These are phyloP conservation scores for Fissipunctia ypsillon DNA, from an alignment of 2,888 invertebrate genomes.

Conservation along the genomic window DNA sequence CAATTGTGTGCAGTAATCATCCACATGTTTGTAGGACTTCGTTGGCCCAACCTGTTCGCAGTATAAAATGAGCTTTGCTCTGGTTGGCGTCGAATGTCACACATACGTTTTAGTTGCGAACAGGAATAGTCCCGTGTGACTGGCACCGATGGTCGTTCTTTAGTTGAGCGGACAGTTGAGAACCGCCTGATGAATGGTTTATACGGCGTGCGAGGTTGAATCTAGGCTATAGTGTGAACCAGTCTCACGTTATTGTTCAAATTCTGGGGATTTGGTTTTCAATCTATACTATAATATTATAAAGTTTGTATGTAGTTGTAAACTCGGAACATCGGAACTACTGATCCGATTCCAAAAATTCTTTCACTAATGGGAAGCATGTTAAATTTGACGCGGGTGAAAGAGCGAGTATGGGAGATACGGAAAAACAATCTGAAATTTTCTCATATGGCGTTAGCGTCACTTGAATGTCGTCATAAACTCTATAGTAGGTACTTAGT, in stretches of 20 bases:
- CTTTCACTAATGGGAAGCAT: too few relatives aligned
- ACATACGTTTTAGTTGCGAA: conserved; percentile 27
- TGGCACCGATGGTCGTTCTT: conserved; percentile 28
- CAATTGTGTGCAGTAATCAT: background rate
- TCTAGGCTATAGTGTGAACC: background rate
- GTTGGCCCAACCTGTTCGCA: conserved; percentile 5
- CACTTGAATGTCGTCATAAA: background rate
- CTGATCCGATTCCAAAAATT: too few relatives aligned
- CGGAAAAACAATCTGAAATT: too few relatives aligned
- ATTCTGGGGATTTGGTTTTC: background rate
- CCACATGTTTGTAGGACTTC: background rate
- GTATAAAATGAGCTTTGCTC: background rate
- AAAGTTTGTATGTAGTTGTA: too few relatives aligned
- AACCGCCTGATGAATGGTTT: conserved; percentile 27
- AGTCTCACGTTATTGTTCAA: background rate
- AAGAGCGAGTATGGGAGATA: background rate
- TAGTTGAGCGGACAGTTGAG: conserved; percentile 24
- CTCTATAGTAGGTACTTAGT: background rate
- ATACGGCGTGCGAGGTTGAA: background rate
- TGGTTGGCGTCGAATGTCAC: conserved; percentile 20
- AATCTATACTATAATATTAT: background rate
- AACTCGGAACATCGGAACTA: too few relatives aligned
- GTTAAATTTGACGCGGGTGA: background rate
- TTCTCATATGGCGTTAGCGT: background rate
- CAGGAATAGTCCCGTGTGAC: conserved; percentile 33